Conservation (phyloP, 2,113 vertebrate species). For the Sakesphorus luctuosus region DNA sequence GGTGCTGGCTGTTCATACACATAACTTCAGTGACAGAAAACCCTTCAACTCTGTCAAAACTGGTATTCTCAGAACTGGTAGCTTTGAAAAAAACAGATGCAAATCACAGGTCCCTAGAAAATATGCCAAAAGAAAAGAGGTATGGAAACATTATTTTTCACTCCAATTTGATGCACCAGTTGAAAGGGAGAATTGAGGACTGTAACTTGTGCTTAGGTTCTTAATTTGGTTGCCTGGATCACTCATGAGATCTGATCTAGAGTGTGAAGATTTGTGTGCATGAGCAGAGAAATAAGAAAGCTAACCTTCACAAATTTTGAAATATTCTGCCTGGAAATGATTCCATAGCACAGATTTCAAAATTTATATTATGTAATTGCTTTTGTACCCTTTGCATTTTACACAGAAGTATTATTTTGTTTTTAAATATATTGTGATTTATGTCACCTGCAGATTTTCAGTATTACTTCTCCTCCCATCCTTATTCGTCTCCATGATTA, state of each 20-base stretch:
- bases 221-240: background rate
- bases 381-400: background rate
- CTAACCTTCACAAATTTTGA: background rate
- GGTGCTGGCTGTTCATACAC: background rate
- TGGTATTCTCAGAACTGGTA: background rate
- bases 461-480: background rate
- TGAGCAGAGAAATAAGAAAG: background rate
- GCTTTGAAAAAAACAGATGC: background rate
- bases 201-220: background rate
- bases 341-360: background rate
- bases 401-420: background rate
- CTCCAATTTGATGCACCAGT: background rate
- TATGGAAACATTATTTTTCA: background rate
- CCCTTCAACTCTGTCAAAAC: background rate
- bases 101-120: background rate
- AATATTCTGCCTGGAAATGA: background rate
- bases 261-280: background rate
- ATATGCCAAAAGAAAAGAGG: background rate
- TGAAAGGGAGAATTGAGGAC: background rate
- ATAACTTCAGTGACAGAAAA: background rate
- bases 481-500: background rate
- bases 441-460: background rate
- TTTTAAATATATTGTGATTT: background rate
- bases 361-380: background rate
- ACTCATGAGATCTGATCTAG: background rate